A percentile compares a stretch with the other conserved stretches of the same genome.
These are phyloP conservation scores for Geodia barretti DNA, from an alignment of 37 sponge, comb jelly and placozoan genomes.

Conservation along the genomic window DNA sequence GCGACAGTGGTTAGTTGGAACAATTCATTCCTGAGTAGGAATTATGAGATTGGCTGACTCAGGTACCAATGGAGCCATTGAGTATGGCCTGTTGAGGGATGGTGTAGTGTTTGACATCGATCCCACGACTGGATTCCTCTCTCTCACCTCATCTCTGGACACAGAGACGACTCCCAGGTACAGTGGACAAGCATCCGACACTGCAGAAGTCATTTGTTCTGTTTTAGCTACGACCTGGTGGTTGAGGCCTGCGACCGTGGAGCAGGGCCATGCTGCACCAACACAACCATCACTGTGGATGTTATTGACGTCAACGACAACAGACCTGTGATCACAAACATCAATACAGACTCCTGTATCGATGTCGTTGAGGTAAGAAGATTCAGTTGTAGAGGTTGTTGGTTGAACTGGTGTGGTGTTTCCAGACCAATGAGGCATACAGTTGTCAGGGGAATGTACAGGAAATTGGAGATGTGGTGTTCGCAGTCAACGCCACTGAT, in stretches of 20 bases:
- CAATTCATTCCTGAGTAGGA: not conserved
- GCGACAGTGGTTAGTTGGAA: not conserved
- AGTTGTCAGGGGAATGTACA: not conserved
- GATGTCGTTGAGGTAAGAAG: slow-evolving; percentile 15
- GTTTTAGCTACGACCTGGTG: slow-evolving; percentile 28
- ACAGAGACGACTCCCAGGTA: slow-evolving; percentile 31
- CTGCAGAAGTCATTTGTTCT: not conserved
- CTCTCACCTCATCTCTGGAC: slow-evolving; percentile 19
- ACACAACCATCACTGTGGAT: slow-evolving; percentile 21
- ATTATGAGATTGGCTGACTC: not conserved
- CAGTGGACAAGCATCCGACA: not conserved
- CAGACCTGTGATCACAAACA: slow-evolving; percentile 26
- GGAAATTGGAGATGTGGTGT: slow-evolving; percentile 6
- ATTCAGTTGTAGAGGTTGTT: not conserved
- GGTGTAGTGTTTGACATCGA: slow-evolving; percentile 30
- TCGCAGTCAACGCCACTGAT: slow-evolving; percentile 47
- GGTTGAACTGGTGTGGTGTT: no score
- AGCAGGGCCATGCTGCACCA: slow-evolving; percentile 15
- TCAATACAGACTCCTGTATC: slow-evolving; percentile 26
- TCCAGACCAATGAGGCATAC: slow-evolving; percentile 1
- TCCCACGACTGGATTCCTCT: slow-evolving; percentile 13
- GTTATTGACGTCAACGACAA: slow-evolving; percentile 52
- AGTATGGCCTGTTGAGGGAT: slow-evolving; percentile 13
- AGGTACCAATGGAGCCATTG: slow-evolving; percentile 17
- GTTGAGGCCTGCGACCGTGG: slow-evolving; percentile 33